Evolutionary conservation across 2,888 invertebrate genomes (phyloP).

Genomic region (Xestia sexstrigata): DNA sequence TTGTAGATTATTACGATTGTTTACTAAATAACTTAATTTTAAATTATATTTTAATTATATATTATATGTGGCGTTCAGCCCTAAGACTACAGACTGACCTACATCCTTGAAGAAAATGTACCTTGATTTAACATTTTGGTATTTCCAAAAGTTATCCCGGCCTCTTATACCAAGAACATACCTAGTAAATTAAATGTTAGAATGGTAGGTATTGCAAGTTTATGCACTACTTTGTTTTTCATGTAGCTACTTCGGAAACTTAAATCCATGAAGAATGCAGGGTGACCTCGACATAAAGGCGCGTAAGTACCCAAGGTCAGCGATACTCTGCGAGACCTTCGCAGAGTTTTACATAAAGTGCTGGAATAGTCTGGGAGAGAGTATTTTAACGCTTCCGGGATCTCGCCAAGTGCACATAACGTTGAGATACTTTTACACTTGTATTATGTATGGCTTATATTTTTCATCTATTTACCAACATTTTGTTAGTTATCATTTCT

Average conservation of each 20-base stretch:
- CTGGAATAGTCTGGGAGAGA: constrained; percentile 15
- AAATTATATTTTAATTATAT: too few species aligned
- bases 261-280: constrained; percentile 51
- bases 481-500: constrained; percentile 7
- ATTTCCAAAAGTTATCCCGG: background rate
- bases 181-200: background rate
- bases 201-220: constrained; percentile 12
- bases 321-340: constrained; percentile 36
- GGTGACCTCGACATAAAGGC: constrained; percentile 45
- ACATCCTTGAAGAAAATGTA: too few species aligned
- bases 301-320: constrained; percentile 34
- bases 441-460: constrained; percentile 5
- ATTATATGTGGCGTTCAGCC: too few species aligned
- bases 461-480: background rate
- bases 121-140: constrained; percentile 3
- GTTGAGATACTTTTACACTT: background rate
- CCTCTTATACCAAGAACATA: background rate
- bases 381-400: constrained; percentile 30
- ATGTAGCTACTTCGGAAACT: constrained; percentile 35
- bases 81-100: too few species aligned
- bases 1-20: too few species aligned
- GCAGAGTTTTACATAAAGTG: constrained; percentile 45
- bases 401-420: constrained; percentile 31
- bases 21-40: too few species aligned
- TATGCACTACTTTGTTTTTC: constrained; percentile 29